Evolutionary conservation across 2,888 invertebrate species (phyloP).

Genomic region (Pyralis farinalis): DNA sequence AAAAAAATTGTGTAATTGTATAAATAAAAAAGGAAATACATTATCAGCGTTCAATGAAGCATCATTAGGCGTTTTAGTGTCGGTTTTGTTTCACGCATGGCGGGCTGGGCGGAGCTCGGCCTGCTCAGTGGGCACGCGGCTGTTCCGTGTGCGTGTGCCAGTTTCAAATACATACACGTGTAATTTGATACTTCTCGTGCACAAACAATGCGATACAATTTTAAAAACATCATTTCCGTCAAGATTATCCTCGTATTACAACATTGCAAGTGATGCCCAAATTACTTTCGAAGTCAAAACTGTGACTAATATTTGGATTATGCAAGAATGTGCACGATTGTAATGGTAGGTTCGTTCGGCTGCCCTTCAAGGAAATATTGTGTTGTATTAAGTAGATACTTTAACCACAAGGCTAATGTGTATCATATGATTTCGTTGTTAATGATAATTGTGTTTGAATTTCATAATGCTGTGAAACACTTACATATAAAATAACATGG

Average conservation of each 20-base stretch:
- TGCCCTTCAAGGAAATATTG: conserved; percentile 7
- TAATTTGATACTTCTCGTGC: conserved; percentile 18
- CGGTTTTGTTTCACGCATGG: conserved; percentile 15
- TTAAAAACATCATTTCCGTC: conserved; percentile 29
- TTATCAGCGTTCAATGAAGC: conserved; percentile 5
- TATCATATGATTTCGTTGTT: neutral
- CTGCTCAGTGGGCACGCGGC: conserved; percentile 41
- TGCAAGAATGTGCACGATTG: conserved; percentile 21
- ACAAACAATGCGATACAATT: conserved; percentile 17
- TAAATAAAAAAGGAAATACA: conserved; percentile 8
- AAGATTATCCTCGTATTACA: conserved; percentile 19
- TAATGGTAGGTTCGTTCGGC: conserved; percentile 6
- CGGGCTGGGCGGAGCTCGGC: conserved; percentile 41
- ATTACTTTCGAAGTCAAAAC: conserved; percentile 22
- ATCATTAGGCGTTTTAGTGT: conserved; percentile 3
- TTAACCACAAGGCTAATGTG: neutral
- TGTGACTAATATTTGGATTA: conserved; percentile 30
- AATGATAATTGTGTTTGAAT: too few species aligned
- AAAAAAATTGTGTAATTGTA: neutral
- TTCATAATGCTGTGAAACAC: too few species aligned
- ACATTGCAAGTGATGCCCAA: conserved; percentile 21
- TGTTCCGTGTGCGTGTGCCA: conserved; percentile 54
- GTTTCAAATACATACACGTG: conserved; percentile 26
- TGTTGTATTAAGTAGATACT: neutral
- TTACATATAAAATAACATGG: too few species aligned